Conservation (phyloP, 1,140 invertebrate genomes). For the Atta colombica region DNA sequence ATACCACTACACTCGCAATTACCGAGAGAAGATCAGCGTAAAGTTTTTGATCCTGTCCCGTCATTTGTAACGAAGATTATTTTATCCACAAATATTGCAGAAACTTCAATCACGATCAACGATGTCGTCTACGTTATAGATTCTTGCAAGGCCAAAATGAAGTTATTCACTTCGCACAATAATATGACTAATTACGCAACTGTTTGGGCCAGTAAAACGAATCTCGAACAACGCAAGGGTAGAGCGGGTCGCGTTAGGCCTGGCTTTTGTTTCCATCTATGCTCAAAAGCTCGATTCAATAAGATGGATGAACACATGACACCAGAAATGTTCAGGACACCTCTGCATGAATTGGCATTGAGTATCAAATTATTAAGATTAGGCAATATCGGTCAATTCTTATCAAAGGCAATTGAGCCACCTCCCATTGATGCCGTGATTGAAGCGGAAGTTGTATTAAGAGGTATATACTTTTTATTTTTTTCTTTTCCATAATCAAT, state of each 20-base stretch:
- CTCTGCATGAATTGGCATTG: slow-evolving; percentile 95
- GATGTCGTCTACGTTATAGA: slow-evolving; percentile 99
- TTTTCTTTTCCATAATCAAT: not conserved
- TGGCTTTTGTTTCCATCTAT: slow-evolving; percentile 96
- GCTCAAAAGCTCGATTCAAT: slow-evolving; percentile 91
- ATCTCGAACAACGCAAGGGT: slow-evolving; percentile 96
- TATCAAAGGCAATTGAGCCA: slow-evolving; percentile 97
- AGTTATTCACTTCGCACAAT: slow-evolving; percentile 97
- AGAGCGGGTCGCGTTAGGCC: slow-evolving; percentile 95
- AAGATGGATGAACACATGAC: slow-evolving; percentile 96
- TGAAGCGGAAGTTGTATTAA: slow-evolving; percentile 92
- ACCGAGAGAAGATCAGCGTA: slow-evolving; percentile 95
- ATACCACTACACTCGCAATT: slow-evolving; percentile 96
- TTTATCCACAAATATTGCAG: slow-evolving; percentile 96
- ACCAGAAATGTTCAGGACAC: slow-evolving; percentile 98
- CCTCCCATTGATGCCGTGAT: slow-evolving; percentile 98
- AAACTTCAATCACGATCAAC: slow-evolving; percentile 98
- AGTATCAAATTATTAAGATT: slow-evolving; percentile 95
- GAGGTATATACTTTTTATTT: slow-evolving; percentile 81
- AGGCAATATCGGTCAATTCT: slow-evolving; percentile 96
- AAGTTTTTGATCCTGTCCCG: slow-evolving; percentile 94
- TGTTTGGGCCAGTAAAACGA: slow-evolving; percentile 97
- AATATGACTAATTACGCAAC: slow-evolving; percentile 98
- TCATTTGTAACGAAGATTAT: slow-evolving; percentile 93
- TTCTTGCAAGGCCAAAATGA: slow-evolving; percentile 98